These are phyloP conservation scores for Notolabrus celidotus DNA, from an alignment of 2,797 vertebrate species.

Conservation along the genomic window DNA sequence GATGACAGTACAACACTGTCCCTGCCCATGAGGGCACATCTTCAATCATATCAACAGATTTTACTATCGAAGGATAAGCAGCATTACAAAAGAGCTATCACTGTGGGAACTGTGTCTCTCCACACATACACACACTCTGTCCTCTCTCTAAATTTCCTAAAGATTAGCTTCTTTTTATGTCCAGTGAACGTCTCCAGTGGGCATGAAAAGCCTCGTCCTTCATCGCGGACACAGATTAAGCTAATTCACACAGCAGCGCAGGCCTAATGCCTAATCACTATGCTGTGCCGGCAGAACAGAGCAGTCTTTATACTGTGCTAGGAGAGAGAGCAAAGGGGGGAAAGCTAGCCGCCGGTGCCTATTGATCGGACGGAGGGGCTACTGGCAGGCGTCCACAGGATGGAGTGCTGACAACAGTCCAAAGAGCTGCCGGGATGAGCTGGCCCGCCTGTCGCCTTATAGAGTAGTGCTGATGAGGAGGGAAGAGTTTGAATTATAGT, in stretches of 20 bases:
- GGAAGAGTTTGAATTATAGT: conserved; percentile 66
- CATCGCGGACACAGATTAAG: conserved; percentile 81
- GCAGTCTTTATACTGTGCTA: conserved; percentile 70
- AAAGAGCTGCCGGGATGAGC: conserved; percentile 76
- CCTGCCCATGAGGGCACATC: conserved; percentile 35
- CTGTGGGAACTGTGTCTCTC: conserved; percentile 61
- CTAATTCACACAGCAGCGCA: conserved; percentile 80
- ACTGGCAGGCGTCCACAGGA: conserved; percentile 79
- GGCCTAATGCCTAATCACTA: conserved; percentile 82
- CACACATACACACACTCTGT: conserved; percentile 30
- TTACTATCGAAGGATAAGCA: conserved; percentile 54
- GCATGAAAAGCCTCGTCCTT: conserved; percentile 80
- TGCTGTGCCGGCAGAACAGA: conserved; percentile 79
- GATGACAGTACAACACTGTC: conserved; percentile 21
- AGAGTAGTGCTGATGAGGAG: conserved; percentile 68
- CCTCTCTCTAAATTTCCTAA: conserved; percentile 70
- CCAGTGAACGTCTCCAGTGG: conserved; percentile 75
- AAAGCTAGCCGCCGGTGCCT: conserved; percentile 77
- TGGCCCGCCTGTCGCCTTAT: conserved; percentile 48
- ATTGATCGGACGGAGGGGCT: conserved; percentile 77
- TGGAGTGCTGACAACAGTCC: conserved; percentile 81
- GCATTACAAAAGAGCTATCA: conserved; percentile 54
- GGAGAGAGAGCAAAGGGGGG: conserved; percentile 55
- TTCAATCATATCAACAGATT: conserved; percentile 34
- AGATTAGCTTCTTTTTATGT: conserved; percentile 79